Base-by-base conservation (phyloP, 2,797 vertebrate genomes). In the Tachyglossus aculeatus region DNA sequence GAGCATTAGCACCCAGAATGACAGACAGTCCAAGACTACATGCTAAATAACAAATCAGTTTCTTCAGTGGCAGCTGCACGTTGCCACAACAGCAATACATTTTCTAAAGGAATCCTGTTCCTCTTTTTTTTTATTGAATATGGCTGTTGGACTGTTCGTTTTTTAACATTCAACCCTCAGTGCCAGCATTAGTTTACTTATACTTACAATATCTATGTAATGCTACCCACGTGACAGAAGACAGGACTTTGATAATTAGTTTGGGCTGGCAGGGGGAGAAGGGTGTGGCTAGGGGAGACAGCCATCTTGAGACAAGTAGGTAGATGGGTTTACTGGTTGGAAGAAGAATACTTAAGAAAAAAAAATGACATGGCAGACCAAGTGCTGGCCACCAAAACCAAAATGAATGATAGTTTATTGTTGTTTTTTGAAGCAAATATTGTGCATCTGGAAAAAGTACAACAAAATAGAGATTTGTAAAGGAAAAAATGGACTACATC, bases 1-100 rank as follows among this genome's bases (percentile, higher is more conserved):
- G 78, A 85, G 92, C 88, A 84, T 95, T 94, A 93, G 94, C 94
- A 92, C 94, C 94, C 93, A 88, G 86, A 75, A 85, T 93, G 91
- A 93, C 92, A 92, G 93, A 89, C 92, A 93, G 94, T 91, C 90
- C 85, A 80, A 83, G 89, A 85, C 84, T 87, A 91, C 89, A 91
- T 67, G 89, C 90, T 91, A 92, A 92, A 90, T 92, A 88, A 93
- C 94, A 94, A 92, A 92, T 93, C 93, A 90, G 92, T 91, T 83
- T 90, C 88, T 80, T 88, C 83, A 74, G 82, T 71, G 44, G 72
- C 88, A 84, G 84, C 85, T 60, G 84, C 67, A 52, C 81, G 64
- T 86, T 89, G 83, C 90, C 88, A 86, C 89, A 87, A 84, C 82
- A 92, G 91, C 90, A 87, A n/a, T 86, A 77, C 78, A 61, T 88